Conservation (phyloP, 2,888 invertebrate genomes). For the Scelioninae gen. 1 region DNA sequence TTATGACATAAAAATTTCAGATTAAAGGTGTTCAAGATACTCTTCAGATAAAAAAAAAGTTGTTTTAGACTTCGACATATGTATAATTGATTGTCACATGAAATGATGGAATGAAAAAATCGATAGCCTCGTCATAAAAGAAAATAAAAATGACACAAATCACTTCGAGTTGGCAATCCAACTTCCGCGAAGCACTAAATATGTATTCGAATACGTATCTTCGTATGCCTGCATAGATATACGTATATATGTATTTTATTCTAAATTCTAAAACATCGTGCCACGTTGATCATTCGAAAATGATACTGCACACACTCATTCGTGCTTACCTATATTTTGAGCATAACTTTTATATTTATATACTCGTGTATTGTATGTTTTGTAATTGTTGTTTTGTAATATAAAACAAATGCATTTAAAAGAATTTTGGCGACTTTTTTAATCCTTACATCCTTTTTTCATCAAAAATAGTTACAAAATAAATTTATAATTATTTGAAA, state of each 20-base stretch:
- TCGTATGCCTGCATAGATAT: conserved; percentile 60
- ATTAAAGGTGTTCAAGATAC: too few species aligned
- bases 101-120: too few species aligned
- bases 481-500: too few species aligned
- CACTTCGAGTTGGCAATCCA: conserved; percentile 47
- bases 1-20: too few species aligned
- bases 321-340: conserved; percentile 70
- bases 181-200: conserved; percentile 55
- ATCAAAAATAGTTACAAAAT: too few species aligned
- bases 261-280: conserved; percentile 70
- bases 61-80: too few species aligned
- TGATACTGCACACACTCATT: conserved; percentile 69
- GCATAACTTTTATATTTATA: conserved; percentile 70
- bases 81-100: too few species aligned
- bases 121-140: too few species aligned
- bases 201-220: conserved; percentile 68
- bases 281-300: conserved; percentile 65
- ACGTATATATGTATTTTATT: conserved; percentile 68
- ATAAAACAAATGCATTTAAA: conserved; percentile 68
- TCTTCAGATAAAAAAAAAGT: too few species aligned
- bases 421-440: too few species aligned
- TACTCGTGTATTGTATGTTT: conserved; percentile 70
- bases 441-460: too few species aligned
- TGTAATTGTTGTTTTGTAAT: conserved; percentile 71
- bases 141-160: conserved; percentile 1